Percentiles rank a stretch among this genome's conserved stretches.
These are phyloP conservation scores for Microcebus jonahi DNA, from an alignment of 2,113 vertebrate genomes.

Conservation along the genomic window DNA sequence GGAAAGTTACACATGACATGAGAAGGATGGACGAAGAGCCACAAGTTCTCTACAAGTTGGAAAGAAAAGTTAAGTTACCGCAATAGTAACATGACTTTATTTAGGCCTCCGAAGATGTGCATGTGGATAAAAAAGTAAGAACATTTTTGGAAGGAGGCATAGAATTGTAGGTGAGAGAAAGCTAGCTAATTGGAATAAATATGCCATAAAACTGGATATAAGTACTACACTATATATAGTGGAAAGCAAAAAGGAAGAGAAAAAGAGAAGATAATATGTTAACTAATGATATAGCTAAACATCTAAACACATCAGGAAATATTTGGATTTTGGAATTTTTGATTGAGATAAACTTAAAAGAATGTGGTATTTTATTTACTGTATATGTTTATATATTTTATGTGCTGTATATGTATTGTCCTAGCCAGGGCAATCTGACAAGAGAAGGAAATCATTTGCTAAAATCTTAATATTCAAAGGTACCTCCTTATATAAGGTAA, in stretches of 20 bases:
- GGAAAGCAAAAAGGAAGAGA: background rate
- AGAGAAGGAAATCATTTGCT: no score
- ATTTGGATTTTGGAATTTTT: background rate
- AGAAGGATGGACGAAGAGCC: background rate
- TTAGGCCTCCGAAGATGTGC: background rate
- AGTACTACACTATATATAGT: background rate
- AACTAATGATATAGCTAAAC: background rate
- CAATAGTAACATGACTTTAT: background rate
- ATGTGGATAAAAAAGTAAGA: background rate
- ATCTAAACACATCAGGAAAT: background rate
- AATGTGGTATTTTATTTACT: slow-evolving; percentile 25
- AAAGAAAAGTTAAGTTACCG: fast-evolving
- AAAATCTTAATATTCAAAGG: background rate
- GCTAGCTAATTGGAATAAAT: background rate
- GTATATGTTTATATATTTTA: background rate
- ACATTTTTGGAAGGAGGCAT: background rate
- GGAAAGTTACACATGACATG: background rate
- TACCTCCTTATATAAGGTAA: background rate
- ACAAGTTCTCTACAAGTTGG: fast-evolving
- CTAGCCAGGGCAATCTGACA: no score
- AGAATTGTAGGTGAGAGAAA: background rate
- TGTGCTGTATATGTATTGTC: background rate
- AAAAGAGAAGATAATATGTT: background rate
- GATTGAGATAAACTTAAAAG: background rate
- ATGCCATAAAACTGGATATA: background rate